Evolutionary conservation across 2,888 invertebrate species (phyloP).

Genomic region (Diarsia mendica): DNA sequence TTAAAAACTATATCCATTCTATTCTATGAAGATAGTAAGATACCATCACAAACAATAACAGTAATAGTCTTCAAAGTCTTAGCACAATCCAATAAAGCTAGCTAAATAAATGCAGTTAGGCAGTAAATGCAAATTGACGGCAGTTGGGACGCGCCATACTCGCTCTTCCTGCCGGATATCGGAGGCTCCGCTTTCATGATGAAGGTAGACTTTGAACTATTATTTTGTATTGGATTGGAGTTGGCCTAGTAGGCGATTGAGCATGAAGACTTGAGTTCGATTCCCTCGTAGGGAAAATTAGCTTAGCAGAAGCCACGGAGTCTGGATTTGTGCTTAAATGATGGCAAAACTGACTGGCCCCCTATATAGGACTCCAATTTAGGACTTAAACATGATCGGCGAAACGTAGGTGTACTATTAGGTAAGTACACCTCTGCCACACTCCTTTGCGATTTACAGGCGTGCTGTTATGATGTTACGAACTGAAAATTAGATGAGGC

Average conservation of each 20-base stretch:
- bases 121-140: slow-evolving; percentile 58
- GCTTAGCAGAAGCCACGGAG: neutral
- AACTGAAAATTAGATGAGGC: too few species aligned
- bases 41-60: slow-evolving; percentile 14
- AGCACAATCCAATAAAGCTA: slow-evolving; percentile 28
- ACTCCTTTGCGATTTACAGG: neutral
- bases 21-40: neutral
- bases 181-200: slow-evolving; percentile 25
- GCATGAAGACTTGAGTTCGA: too few species aligned
- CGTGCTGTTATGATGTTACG: too few species aligned
- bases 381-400: neutral
- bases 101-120: slow-evolving; percentile 41
- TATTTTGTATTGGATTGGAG: slow-evolving; percentile 28
- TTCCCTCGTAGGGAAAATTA: neutral
- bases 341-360: neutral
- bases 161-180: slow-evolving; percentile 59
- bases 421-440: neutral
- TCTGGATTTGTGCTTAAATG: neutral
- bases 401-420: neutral
- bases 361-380: neutral
- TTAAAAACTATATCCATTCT: neutral
- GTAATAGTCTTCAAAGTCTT: slow-evolving; percentile 10
- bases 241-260: too few species aligned
- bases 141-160: slow-evolving; percentile 23
- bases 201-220: slow-evolving; percentile 23